phyloP scores from a whole-genome alignment of 2,888 invertebrate species.

The Cerastoderma edule region DNA sequence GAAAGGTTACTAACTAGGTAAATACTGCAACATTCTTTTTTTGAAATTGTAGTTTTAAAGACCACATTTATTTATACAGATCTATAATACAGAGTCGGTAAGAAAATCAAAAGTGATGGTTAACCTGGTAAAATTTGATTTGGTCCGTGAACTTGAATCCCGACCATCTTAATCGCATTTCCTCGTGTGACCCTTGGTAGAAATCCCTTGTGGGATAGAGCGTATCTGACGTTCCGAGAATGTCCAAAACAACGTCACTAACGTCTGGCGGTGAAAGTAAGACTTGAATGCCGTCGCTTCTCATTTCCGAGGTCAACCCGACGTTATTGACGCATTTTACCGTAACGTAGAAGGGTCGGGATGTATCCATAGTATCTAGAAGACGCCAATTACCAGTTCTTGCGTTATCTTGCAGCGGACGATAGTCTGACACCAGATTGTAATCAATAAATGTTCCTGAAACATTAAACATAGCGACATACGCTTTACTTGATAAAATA shows the following conservation, averaged over 20 bases:
- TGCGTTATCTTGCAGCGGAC: neutral
- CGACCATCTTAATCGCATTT: conserved; percentile 43
- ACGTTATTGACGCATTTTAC: conserved; percentile 42
- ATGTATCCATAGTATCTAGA: neutral
- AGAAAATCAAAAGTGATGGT: neutral
- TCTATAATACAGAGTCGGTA: neutral
- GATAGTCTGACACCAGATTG: neutral
- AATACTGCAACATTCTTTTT: neutral
- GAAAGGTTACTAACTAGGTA: neutral
- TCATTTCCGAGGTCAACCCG: conserved; percentile 29
- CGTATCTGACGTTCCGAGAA: conserved; percentile 33
- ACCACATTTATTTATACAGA: neutral
- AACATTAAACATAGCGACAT: neutral
- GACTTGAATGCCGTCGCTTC: conserved; percentile 44
- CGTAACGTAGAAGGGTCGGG: conserved; percentile 12
- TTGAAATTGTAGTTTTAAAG: neutral
- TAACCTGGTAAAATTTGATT: conserved; percentile 15
- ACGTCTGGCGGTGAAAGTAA: conserved; percentile 31
- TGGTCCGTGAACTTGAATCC: conserved; percentile 33
- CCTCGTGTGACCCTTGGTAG: conserved; percentile 34
- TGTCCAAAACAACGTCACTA: conserved; percentile 21
- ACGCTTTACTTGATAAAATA: neutral
- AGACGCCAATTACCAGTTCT: neutral
- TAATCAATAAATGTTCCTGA: neutral
- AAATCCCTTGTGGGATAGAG: conserved; percentile 30